These are phyloP conservation scores for Tokudaia muenninki DNA, from an alignment of 2,797 vertebrate genomes.

Conservation along the genomic window DNA sequence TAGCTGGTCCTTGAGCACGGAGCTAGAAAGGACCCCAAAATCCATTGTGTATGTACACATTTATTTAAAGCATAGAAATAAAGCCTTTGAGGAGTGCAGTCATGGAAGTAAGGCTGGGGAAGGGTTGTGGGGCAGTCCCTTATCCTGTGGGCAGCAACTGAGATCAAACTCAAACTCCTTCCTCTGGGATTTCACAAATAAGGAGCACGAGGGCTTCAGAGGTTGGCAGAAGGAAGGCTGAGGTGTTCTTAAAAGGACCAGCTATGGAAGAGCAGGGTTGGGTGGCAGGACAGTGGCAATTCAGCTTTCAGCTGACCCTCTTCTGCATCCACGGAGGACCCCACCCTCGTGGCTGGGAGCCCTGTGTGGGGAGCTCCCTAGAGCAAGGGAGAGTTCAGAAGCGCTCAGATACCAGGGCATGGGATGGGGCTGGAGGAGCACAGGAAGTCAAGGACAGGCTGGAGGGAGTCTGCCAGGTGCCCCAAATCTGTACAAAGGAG, in stretches of 20 bases:
- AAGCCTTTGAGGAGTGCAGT: background rate
- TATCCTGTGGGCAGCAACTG: background rate
- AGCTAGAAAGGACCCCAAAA: background rate
- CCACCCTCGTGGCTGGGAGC: too few species aligned
- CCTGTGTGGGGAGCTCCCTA: background rate
- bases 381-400: background rate
- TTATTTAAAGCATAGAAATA: too few species aligned
- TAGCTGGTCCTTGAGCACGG: background rate
- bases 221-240: background rate
- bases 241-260: accelerated
- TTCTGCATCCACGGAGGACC: too few species aligned
- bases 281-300: too few species aligned
- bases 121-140: background rate
- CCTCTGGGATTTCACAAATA: background rate
- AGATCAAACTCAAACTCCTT: background rate
- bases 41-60: background rate
- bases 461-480: background rate
- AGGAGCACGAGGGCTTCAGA: too few species aligned
- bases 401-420: background rate
- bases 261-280: background rate
- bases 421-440: background rate
- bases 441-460: accelerated
- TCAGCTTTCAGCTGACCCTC: background rate
- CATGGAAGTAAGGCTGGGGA: background rate
- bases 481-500: background rate